Evolutionary conservation across 2,888 invertebrate species (phyloP).

Genomic region (Teleogryllus oceanicus): DNA sequence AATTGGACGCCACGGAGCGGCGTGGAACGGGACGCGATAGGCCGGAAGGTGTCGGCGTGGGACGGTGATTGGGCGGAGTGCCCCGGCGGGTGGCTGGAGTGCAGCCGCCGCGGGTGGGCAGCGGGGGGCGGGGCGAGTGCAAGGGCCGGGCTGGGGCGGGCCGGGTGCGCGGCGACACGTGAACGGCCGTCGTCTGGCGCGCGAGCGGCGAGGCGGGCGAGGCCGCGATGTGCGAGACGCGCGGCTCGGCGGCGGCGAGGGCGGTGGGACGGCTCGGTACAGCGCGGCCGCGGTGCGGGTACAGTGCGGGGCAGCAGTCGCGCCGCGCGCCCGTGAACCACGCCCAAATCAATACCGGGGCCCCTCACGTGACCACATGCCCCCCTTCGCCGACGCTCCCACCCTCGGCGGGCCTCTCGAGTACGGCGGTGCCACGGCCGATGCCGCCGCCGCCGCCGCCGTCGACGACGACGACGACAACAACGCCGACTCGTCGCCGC

Average conservation of each 20-base stretch:
- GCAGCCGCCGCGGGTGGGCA: no score
- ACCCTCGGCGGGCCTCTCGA: neutral
- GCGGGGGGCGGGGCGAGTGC: no score
- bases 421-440: neutral
- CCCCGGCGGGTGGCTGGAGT: no score
- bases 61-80: no score
- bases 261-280: neutral
- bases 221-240: neutral
- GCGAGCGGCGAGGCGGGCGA: no score
- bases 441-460: neutral
- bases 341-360: neutral
- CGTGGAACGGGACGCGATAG: no score
- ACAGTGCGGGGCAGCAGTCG: neutral
- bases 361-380: neutral
- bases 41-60: no score
- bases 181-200: no score
- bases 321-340: neutral
- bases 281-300: neutral
- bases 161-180: no score
- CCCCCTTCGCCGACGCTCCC: neutral
- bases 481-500: neutral
- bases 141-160: no score
- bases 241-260: neutral
- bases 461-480: neutral
- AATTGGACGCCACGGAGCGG: no score